Percentiles rank a stretch among this genome's conserved stretches.
Conservation (phyloP, 2,113 vertebrate species). For the Corythaixoides concolor region DNA sequence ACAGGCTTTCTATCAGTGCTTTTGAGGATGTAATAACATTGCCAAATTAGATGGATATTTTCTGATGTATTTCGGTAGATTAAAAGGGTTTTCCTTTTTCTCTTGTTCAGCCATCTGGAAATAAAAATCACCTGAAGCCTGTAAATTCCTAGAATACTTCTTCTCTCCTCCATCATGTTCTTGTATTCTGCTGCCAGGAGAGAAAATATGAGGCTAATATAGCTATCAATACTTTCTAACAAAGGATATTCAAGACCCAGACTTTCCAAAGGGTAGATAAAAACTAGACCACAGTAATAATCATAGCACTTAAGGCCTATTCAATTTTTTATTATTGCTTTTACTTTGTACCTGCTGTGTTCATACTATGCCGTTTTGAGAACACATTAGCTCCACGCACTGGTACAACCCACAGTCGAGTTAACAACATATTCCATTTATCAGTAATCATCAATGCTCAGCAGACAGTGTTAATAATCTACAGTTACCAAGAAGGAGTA, state of each 20-base stretch:
- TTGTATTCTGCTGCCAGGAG: conserved; percentile 28
- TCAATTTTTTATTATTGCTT: conserved; percentile 79
- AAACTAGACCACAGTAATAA: conserved; percentile 70
- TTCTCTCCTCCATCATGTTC: neutral
- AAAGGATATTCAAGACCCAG: conserved; percentile 47
- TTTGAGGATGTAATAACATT: neutral
- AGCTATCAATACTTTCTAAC: conserved; percentile 58
- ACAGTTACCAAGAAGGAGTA: neutral
- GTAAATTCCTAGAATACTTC: neutral
- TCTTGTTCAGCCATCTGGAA: neutral
- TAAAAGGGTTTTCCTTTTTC: neutral
- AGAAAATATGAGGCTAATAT: conserved; percentile 58
- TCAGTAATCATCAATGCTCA: conserved; percentile 16
- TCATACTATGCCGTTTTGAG: conserved; percentile 59
- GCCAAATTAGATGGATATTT: neutral
- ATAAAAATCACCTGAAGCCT: neutral
- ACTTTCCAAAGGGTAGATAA: conserved; percentile 58
- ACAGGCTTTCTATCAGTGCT: neutral
- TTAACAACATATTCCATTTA: conserved; percentile 66
- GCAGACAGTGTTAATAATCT: conserved; percentile 62
- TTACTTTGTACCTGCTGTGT: conserved; percentile 69
- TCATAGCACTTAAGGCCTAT: conserved; percentile 66
- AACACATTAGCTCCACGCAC: conserved; percentile 65
- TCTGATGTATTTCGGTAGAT: neutral
- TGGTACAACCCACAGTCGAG: conserved; percentile 36